Conservation (phyloP, 64 coral and sea anemone genomes). For the Pocillopora damicornis region DNA sequence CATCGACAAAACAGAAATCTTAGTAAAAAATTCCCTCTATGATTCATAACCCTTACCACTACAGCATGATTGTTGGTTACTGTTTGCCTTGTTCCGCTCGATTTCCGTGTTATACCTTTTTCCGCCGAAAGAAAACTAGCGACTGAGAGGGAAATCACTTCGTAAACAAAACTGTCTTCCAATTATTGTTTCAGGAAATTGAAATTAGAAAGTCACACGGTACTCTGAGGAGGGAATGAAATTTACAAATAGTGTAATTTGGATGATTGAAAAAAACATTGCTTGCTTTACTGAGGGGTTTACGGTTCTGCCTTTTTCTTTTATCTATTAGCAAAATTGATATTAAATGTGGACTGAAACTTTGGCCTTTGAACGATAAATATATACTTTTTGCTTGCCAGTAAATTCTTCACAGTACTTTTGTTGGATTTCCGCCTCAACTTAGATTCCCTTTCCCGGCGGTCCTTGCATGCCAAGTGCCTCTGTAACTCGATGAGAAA, state of each 20-base stretch:
- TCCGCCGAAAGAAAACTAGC: slow-evolving; percentile 6
- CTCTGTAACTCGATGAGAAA: no score
- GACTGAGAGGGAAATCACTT: slow-evolving; percentile 1
- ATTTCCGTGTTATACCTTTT: neutral
- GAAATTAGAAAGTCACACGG: slow-evolving; percentile 16
- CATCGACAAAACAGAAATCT: neutral
- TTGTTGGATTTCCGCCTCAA: no score
- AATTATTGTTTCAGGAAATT: slow-evolving; percentile 20
- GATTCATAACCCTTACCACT: neutral
- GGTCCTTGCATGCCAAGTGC: no score
- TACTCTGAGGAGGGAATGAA: slow-evolving; percentile 22
- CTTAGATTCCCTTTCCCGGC: no score
- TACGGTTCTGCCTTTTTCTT: no score
- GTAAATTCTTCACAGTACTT: no score
- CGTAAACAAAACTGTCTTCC: slow-evolving; percentile 14
- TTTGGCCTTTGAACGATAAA: no score
- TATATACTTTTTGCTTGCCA: no score
- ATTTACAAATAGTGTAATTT: slow-evolving; percentile 45
- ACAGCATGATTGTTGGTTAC: neutral
- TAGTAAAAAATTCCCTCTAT: neutral
- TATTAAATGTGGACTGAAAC: no score
- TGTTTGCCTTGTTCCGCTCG: neutral
- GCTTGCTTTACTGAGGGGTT: no score
- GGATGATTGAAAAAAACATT: slow-evolving; percentile 5
- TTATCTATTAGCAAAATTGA: no score